Base-by-base conservation (phyloP, 2,888 invertebrate species). In the Yponomeuta sedellus region DNA sequence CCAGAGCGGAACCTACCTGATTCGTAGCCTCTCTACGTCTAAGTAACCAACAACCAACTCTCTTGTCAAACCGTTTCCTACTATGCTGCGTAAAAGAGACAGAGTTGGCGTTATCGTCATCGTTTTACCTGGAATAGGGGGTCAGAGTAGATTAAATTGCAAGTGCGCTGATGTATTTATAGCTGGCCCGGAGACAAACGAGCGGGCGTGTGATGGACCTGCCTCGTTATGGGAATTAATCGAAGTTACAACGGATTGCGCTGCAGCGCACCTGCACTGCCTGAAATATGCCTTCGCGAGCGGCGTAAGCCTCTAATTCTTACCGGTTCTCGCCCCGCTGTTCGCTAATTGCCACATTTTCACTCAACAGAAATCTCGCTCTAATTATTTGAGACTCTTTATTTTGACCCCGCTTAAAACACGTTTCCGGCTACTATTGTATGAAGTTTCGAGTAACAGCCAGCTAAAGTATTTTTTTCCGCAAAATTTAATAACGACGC, bases 171-270 rank as follows among this genome's bases (percentile, higher is more conserved):
- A 90, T 88, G 88, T 90, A 90, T 90, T 90, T 90, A 91, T 89
- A 88, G 90, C 88, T 79, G 80, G 83, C 77, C 81, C 80, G 80
- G 88, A 89, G 90, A 90, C 91, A 90, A 90, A 89, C 88, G 91
- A 86, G 85, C 88, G 83, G 73, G 77, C 85, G 78, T 80, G 88
- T 90, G 90, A 91, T 90, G 90, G 90, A 90, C 88, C 87, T 81
- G 83, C 83, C 90, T 90, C 90, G 90, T 91, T 91, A 90, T 90
- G 85, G 83, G 88, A 88, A 90, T 91, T 91, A 91, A 91, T 91
- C 91, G 90, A 87, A 89, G 82, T 84, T 82, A 85, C 84, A 84
- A 77, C 81, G 77, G 79, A 81, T 80, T 65, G 66, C 65, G 63
- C 66, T 64, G 66, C 61, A 40, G 82, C 80, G 79, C 88, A 88